Base-by-base conservation (phyloP, 2,113 vertebrate genomes). In the Oreamnos americanus region DNA sequence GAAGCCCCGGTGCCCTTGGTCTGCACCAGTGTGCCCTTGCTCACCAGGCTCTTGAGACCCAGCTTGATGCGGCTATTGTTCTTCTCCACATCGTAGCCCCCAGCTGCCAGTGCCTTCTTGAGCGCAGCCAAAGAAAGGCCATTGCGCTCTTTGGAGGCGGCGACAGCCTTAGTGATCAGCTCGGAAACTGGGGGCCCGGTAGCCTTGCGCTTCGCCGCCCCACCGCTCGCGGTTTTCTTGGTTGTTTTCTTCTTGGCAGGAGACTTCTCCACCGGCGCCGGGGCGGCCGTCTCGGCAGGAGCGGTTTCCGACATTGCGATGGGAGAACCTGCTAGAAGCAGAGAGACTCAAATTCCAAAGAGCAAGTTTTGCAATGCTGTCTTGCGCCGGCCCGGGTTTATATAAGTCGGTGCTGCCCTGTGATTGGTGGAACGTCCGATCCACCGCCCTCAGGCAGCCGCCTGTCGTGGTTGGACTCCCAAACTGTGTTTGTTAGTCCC, bases 21-120 rank as follows among this genome's bases (percentile, higher is more conserved):
- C 97, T 98, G 98, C 93, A 98, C 93, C 57, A 98, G 53, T 0
- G 96, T 98, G 13, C 98, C 98, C 62, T 98, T 98, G 76, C 82
- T 96, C 92, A 98, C 98, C 91, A 98, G 39, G 86, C 98, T 97
- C 74, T 96, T 98, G 4, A 99, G 96, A 0, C 98, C 98, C 43
- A 98, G n/a, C 47, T 99, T 99, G 93, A 99, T 98, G 39, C 98
- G 98, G 93, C 97, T 98, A 89, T 98, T 99, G 97, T 99, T 99
- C 97, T 98, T 99, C 26, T 93, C 98, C 90, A 99, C 99, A 33
- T 99, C 99, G 96, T 99, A 99, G n/a, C 99, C 99, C 2, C 89
- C 96, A 1, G 98, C 98, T 9, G 98, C 97, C 26, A 99, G 62
- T 0, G 98, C 97, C 83, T 99, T 99, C 98, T 99, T 99, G 36